Evolutionary conservation across 2,888 invertebrate genomes (phyloP).

Genomic region (Selenia dentaria): DNA sequence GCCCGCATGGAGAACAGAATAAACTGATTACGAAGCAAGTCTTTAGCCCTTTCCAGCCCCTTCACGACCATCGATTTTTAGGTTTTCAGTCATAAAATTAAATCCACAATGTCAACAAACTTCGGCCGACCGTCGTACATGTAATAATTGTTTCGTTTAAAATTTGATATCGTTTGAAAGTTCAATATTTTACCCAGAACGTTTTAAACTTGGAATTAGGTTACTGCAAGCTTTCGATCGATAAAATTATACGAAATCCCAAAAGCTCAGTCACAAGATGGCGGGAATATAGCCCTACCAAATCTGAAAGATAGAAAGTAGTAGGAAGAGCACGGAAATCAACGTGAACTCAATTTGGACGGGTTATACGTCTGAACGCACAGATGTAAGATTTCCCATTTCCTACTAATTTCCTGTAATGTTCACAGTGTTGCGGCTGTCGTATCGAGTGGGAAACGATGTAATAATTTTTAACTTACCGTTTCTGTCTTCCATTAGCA

Average conservation of each 20-base stretch:
- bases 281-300: slow-evolving; percentile 70
- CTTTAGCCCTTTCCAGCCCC: slow-evolving; percentile 7
- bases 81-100: slow-evolving; percentile 6
- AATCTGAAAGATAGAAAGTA: slow-evolving; percentile 52
- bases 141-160: background rate
- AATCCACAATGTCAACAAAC: slow-evolving; percentile 32
- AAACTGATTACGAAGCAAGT: background rate
- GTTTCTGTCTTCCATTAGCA: slow-evolving; percentile 68
- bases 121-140: background rate
- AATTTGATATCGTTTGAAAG: background rate
- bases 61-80: slow-evolving; percentile 8
- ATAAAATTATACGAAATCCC: slow-evolving; percentile 78
- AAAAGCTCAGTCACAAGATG: slow-evolving; percentile 80
- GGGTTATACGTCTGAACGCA: slow-evolving; percentile 73
- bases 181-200: slow-evolving; percentile 13
- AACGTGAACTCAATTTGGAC: slow-evolving; percentile 66
- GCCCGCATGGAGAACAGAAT: slow-evolving; percentile 22
- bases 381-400: slow-evolving; percentile 76
- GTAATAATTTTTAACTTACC: slow-evolving; percentile 65
- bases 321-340: slow-evolving; percentile 53
- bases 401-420: slow-evolving; percentile 65
- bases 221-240: slow-evolving; percentile 74
- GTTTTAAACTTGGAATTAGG: slow-evolving; percentile 52
- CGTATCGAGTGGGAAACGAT: slow-evolving; percentile 26
- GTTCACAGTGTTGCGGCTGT: slow-evolving; percentile 48